Evolutionary conservation across 2,888 invertebrate genomes (phyloP).

Genomic region (Pristionchus arcanus): DNA sequence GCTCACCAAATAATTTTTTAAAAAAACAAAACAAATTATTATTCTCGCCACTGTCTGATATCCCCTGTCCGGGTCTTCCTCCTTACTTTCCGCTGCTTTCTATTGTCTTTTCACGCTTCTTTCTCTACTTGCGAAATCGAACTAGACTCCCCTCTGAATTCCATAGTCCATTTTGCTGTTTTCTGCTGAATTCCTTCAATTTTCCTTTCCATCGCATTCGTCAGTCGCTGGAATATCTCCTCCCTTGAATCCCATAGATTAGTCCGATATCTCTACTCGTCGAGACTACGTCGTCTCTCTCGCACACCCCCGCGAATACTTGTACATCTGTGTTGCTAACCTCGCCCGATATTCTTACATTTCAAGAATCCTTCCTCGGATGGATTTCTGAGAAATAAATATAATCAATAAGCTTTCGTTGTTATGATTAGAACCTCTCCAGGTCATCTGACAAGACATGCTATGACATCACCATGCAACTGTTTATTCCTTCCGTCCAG

Average conservation of each 20-base stretch:
- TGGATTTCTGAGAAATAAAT: too few relatives aligned
- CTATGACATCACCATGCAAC: too few relatives aligned
- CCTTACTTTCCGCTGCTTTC: background rate
- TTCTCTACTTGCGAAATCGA: background rate
- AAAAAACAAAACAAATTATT: background rate
- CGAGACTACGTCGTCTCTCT: background rate
- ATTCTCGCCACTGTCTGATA: background rate
- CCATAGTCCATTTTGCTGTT: background rate
- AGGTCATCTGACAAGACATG: too few relatives aligned
- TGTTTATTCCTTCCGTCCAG: too few relatives aligned
- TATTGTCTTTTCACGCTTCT: too few relatives aligned
- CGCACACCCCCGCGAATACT: background rate
- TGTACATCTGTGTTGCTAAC: conserved; percentile 7
- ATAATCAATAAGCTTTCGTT: too few relatives aligned
- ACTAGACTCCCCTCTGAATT: background rate
- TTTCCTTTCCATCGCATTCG: background rate
- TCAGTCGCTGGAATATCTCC: background rate
- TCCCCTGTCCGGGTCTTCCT: background rate
- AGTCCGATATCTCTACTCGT: background rate
- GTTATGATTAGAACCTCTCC: too few relatives aligned
- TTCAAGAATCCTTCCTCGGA: too few relatives aligned
- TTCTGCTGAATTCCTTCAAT: background rate
- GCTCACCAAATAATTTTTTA: conserved; percentile 59
- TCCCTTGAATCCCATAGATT: background rate
- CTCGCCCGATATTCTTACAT: background rate